Conservation (phyloP, 2,113 vertebrate genomes). For the Alaudala cheleensis region DNA sequence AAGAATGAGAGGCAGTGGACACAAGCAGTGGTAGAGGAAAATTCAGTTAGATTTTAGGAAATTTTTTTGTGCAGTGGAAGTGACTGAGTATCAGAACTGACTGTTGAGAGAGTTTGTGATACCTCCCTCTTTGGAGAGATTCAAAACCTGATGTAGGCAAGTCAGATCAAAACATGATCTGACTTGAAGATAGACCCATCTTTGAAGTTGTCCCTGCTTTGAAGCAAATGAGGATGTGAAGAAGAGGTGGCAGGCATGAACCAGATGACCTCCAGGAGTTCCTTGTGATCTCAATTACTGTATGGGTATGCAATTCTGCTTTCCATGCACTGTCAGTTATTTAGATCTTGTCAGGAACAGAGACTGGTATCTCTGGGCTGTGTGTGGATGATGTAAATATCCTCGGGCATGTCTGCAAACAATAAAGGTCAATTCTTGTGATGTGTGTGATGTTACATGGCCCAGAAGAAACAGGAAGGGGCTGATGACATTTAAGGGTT, state of each 20-base stretch:
- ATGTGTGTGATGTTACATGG: slow-evolving; percentile 21
- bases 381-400: not conserved
- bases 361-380: not conserved
- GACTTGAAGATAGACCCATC: not conserved
- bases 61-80: not conserved
- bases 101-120: not conserved
- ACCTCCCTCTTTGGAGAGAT: not conserved
- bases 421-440: not conserved
- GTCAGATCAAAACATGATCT: not conserved
- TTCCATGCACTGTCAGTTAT: not conserved
- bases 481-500: slow-evolving; percentile 31
- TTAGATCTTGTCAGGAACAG: not conserved
- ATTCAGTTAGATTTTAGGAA: not conserved
- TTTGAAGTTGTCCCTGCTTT: not conserved
- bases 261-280: not conserved
- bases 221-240: not conserved
- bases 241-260: not conserved
- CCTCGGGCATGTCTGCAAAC: not conserved
- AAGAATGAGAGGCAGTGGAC: not conserved
- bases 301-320: not conserved
- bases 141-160: not conserved
- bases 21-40: not conserved
- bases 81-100: not conserved
- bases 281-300: not conserved
- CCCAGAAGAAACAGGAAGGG: not conserved